Base-by-base conservation (phyloP, 2,888 invertebrate species). In the Cantharis lateralis region DNA sequence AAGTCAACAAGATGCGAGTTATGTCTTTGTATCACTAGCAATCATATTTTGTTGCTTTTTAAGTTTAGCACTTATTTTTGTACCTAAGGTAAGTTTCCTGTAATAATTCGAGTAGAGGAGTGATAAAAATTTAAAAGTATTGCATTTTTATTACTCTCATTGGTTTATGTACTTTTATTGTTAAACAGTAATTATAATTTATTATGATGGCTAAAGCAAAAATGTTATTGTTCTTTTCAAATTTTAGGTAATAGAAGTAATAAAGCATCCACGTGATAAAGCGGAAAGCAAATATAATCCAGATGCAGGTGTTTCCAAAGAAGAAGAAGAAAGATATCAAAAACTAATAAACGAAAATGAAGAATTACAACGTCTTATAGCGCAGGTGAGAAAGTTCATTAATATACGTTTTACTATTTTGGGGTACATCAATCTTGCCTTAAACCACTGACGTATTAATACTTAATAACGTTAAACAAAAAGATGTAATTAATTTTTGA, bases 41-140 rank as follows among this genome's bases (percentile, higher is more conserved):
- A 98, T 99, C 84, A 95, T 98, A 83, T 97, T 99, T 89, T 99
- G 98, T 90, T 97, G 98, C 89, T 98, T 98, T 90, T 93, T 99
- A 79, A 98, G 98, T 87, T 97, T 99, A 96, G 97, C 98, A 75
- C 93, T 99, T 84, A 97, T 99, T 86, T 99, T 99, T 90, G 95
- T 98, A 85, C 99, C 99, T 82, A 99, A 99, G 93, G 97, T 96
- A 84, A 89, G 87, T 81, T 24, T 63, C 28, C 15, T n/a, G 10
- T n/a, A 68, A n/a, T 32, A n/a, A 10, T 15, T 63, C 9, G 1
- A 16, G 16, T 24, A 7, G 24, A 62, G 15, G n/a, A 15, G 62
- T n/a, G n/a, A 26, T 20, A 20, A 20, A 3, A 3, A 20, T 20
- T 20, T 3, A 20, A 20, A 20, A n/a, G n/a, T 20, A 20, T 20